Conservation (phyloP, 2,888 invertebrate genomes). For the Myopa tessellatipennis region DNA sequence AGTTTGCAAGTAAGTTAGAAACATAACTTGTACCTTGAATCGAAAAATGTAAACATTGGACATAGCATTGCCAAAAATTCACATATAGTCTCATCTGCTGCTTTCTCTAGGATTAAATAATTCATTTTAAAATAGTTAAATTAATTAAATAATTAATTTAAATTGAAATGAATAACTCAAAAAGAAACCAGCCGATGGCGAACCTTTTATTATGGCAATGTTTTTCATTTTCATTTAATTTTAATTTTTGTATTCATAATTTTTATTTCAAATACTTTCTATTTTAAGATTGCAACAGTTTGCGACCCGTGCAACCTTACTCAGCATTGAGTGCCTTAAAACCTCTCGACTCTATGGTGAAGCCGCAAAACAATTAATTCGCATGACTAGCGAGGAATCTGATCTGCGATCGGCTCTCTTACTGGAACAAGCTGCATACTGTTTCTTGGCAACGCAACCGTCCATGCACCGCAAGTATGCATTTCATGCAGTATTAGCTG, state of each 20-base stretch:
- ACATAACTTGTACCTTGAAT: background rate
- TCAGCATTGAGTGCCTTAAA: conserved; percentile 89
- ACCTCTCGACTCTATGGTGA: conserved; percentile 84
- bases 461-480: conserved; percentile 92
- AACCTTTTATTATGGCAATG: no score
- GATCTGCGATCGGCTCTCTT: conserved; percentile 93
- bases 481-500: conserved; percentile 95
- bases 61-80: no score
- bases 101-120: no score
- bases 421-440: conserved; percentile 94
- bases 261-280: background rate
- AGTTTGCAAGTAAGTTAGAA: conserved; percentile 80
- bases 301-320: conserved; percentile 89
- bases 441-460: conserved; percentile 77
- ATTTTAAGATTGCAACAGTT: conserved; percentile 83
- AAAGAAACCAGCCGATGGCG: no score
- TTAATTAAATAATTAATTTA: no score
- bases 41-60: background rate
- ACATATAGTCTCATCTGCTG: no score
- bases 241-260: no score
- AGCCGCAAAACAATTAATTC: conserved; percentile 93
- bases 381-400: conserved; percentile 98
- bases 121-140: no score
- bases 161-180: no score
- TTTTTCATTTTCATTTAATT: no score